Percentiles rank a stretch among this genome's conserved stretches.
These are phyloP conservation scores for Cryptocephalus moraei DNA, from an alignment of 2,888 invertebrate species.

Conservation along the genomic window DNA sequence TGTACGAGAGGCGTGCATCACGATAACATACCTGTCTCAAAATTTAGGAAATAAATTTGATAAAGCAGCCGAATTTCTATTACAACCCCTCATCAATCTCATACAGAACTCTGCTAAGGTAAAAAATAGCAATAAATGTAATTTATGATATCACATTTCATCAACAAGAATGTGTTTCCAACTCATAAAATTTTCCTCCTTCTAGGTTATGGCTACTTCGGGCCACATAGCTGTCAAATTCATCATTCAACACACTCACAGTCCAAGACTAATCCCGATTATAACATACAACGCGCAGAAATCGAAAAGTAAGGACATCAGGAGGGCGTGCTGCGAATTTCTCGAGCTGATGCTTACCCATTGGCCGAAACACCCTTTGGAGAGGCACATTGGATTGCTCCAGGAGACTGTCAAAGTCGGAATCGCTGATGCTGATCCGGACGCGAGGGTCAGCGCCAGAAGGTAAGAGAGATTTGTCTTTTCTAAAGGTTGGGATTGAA, in stretches of 20 bases:
- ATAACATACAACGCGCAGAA: slow-evolving; percentile 62
- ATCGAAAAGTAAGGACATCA: slow-evolving; percentile 88
- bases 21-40: slow-evolving; percentile 86
- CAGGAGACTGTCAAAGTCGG: slow-evolving; percentile 80
- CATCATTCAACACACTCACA: slow-evolving; percentile 76
- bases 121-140: slow-evolving; percentile 17
- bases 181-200: slow-evolving; percentile 8
- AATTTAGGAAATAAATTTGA: slow-evolving; percentile 74
- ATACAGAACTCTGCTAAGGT: slow-evolving; percentile 96
- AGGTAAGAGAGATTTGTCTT: slow-evolving; percentile 47
- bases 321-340: slow-evolving; percentile 69
- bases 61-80: slow-evolving; percentile 71
- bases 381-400: slow-evolving; percentile 66
- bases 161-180: too few relatives aligned
- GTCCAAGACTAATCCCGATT: slow-evolving; percentile 69
- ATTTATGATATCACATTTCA: too few relatives aligned
- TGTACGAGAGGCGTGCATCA: slow-evolving; percentile 91
- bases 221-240: slow-evolving; percentile 79
- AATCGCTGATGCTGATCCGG: slow-evolving; percentile 87
- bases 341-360: slow-evolving; percentile 71
- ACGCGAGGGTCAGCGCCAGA: slow-evolving; percentile 72
- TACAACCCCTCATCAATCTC: slow-evolving; percentile 76
- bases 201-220: slow-evolving; percentile 78
- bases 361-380: slow-evolving; percentile 79
- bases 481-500: not conserved